Percentiles rank a stretch among this genome's conserved stretches.
phyloP scores from a whole-genome alignment of 2,797 vertebrate species.

The Aplochiton taeniatus region DNA sequence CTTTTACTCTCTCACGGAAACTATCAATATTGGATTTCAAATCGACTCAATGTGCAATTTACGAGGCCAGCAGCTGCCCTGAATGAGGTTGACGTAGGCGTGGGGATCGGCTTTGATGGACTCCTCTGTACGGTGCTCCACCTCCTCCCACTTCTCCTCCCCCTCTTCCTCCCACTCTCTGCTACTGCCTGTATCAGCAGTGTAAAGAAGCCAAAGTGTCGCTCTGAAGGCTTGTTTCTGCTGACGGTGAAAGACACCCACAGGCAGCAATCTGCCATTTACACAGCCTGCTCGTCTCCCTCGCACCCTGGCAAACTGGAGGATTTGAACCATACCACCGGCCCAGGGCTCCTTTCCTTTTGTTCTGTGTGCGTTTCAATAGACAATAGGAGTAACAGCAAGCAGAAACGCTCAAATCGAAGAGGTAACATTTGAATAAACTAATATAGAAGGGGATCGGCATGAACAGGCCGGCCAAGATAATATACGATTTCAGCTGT shows the following conservation, averaged over 20 bases:
- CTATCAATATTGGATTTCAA: too few relatives aligned
- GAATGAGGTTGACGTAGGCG: constrained; percentile 2
- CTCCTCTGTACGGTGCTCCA: background rate
- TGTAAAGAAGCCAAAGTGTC: constrained; percentile 50
- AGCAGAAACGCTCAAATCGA: too few relatives aligned
- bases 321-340: constrained; percentile 19
- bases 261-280: constrained; percentile 72
- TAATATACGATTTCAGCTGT: too few relatives aligned
- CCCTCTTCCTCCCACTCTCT: constrained; percentile 7
- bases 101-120: background rate
- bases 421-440: too few relatives aligned
- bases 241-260: constrained; percentile 65
- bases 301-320: constrained; percentile 31
- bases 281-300: constrained; percentile 45
- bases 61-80: background rate
- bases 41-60: too few relatives aligned
- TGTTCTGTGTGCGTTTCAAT: background rate
- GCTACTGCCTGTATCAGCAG: constrained; percentile 47
- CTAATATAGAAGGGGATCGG: too few relatives aligned
- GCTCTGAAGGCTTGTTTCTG: constrained; percentile 60
- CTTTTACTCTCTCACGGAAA: too few relatives aligned
- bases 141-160: background rate
- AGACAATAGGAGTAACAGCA: background rate
- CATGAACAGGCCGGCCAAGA: too few relatives aligned
- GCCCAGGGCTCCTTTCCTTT: constrained; percentile 18